These are phyloP conservation scores for Cuniculus paca DNA, from an alignment of 2,797 vertebrate genomes.

Conservation along the genomic window DNA sequence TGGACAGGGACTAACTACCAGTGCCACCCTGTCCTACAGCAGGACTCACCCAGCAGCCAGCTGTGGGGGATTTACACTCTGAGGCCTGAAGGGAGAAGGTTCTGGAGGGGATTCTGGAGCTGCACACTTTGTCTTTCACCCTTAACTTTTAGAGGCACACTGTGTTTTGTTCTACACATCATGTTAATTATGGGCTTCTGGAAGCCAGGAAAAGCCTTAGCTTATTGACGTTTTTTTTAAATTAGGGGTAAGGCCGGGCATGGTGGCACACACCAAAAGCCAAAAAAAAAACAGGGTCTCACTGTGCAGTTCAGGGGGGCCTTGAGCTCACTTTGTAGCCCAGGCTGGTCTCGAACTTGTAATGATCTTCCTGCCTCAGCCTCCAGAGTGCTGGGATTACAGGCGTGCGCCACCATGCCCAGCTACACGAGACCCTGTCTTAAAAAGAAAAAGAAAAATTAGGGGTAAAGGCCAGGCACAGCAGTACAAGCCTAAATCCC, in stretches of 20 bases:
- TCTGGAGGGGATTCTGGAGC: not conserved
- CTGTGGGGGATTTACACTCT: not conserved
- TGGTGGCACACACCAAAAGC: too few species aligned
- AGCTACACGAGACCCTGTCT: too few species aligned
- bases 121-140: not conserved
- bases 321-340: too few species aligned
- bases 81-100: not conserved
- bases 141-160: not conserved
- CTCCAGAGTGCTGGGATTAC: too few species aligned
- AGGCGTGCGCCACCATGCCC: too few species aligned
- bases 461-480: not conserved
- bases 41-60: not conserved
- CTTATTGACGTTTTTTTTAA: not conserved
- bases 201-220: not conserved
- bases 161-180: accelerated
- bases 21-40: not conserved
- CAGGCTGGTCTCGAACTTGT: too few species aligned
- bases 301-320: too few species aligned
- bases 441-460: not conserved
- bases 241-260: not conserved
- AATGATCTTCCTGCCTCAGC: too few species aligned
- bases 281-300: too few species aligned
- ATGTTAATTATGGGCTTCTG: not conserved
- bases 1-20: accelerated
- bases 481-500: not conserved